These are phyloP conservation scores for Calidris pygmaea DNA, from an alignment of 2,113 vertebrate species.

Conservation along the genomic window DNA sequence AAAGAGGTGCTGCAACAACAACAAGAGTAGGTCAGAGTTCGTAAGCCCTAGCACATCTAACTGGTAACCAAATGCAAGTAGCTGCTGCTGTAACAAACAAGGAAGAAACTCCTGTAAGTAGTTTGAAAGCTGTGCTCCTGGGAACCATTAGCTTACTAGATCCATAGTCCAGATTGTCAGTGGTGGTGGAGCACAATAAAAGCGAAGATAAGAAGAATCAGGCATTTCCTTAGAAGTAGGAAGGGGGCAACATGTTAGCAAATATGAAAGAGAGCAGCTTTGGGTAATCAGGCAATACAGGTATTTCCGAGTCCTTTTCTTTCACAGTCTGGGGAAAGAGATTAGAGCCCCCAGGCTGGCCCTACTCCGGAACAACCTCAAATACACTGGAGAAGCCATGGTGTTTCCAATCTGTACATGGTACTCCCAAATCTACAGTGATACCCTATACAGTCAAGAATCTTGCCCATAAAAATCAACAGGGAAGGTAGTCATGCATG, in stretches of 20 bases:
- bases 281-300: neutral
- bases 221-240: neutral
- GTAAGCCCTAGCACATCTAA: neutral
- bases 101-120: neutral
- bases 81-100: neutral
- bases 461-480: neutral
- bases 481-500: neutral
- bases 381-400: neutral
- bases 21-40: neutral
- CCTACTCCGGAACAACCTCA: neutral
- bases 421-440: neutral
- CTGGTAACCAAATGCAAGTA: neutral
- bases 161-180: neutral
- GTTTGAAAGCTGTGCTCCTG: neutral
- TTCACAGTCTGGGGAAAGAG: neutral
- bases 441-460: neutral
- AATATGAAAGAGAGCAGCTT: neutral
- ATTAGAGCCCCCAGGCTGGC: neutral
- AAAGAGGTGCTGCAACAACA: neutral
- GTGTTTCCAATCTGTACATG: neutral
- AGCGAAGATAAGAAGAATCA: neutral
- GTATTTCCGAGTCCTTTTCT: neutral
- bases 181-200: neutral
- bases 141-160: neutral
- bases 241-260: neutral